phyloP scores from a whole-genome alignment of 2,888 invertebrate genomes.

The Ophion obscuratus region DNA sequence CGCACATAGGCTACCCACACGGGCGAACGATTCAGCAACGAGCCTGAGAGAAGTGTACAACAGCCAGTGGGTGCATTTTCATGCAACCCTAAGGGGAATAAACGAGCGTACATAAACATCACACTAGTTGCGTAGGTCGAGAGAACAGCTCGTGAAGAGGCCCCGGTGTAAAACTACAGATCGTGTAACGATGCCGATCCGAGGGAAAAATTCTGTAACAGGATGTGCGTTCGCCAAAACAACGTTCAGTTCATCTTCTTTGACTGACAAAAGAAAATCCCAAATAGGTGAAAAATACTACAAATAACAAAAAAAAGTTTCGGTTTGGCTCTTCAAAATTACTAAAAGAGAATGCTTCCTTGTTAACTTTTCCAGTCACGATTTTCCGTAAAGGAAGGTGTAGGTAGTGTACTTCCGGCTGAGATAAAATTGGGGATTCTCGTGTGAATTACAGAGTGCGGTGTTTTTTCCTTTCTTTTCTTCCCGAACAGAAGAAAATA shows the following conservation, averaged over 20 bases:
- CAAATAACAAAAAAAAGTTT: background rate
- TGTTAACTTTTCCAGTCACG: too few species aligned
- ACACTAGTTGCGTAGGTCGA: constrained; percentile 68
- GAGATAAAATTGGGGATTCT: too few species aligned
- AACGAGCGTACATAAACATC: constrained; percentile 64
- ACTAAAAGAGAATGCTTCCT: too few species aligned
- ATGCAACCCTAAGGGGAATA: constrained; percentile 6
- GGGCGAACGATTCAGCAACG: constrained; percentile 15
- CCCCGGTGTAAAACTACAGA: constrained; percentile 44
- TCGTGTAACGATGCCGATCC: constrained; percentile 41
- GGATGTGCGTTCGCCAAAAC: constrained; percentile 34
- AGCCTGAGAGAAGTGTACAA: constrained; percentile 42
- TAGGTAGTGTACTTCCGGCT: too few species aligned
- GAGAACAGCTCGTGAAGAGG: constrained; percentile 44
- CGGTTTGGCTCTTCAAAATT: too few species aligned
- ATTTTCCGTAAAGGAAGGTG: too few species aligned
- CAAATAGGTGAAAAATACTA: background rate
- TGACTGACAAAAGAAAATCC: constrained; percentile 8
- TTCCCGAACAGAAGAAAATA: too few species aligned
- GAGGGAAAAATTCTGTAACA: constrained; percentile 47
- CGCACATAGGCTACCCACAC: constrained; percentile 9
- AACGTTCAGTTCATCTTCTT: constrained; percentile 14
- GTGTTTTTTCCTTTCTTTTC: too few species aligned
- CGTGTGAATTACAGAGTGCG: too few species aligned
- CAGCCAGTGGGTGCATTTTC: constrained; percentile 46